These are phyloP conservation scores for Agapetus fuscipes DNA, from an alignment of 2,888 invertebrate genomes.

Conservation along the genomic window DNA sequence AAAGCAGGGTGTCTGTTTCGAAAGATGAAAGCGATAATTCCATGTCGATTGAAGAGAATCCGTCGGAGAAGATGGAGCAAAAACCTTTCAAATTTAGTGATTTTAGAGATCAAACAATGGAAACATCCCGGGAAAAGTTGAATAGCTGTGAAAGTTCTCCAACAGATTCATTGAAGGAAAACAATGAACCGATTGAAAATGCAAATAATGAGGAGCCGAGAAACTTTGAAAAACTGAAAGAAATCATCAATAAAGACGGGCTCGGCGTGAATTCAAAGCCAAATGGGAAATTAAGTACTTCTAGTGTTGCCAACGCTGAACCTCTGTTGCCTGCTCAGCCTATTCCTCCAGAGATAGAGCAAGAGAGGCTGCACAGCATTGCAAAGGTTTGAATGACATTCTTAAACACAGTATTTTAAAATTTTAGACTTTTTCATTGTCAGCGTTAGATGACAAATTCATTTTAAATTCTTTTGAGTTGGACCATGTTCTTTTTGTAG, in stretches of 20 bases:
- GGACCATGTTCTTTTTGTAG: too few species aligned
- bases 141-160: slow-evolving; percentile 25
- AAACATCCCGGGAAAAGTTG: slow-evolving; percentile 23
- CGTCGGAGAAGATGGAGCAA: slow-evolving; percentile 27
- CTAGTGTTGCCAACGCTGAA: slow-evolving; percentile 27
- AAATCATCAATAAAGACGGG: slow-evolving; percentile 18
- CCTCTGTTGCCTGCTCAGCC: slow-evolving; percentile 55
- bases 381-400: slow-evolving; percentile 69
- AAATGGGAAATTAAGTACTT: too few species aligned
- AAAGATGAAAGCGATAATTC: slow-evolving; percentile 26
- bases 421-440: too few species aligned
- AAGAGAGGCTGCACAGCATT: slow-evolving; percentile 71
- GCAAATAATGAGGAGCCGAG: too few species aligned
- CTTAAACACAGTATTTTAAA: too few species aligned
- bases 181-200: background rate
- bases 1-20: slow-evolving; percentile 24
- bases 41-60: slow-evolving; percentile 36
- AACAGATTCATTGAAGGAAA: background rate
- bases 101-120: slow-evolving; percentile 39
- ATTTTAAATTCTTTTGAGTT: too few species aligned
- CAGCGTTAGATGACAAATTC: too few species aligned
- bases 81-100: slow-evolving; percentile 48
- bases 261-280: too few species aligned
- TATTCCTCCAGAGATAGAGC: slow-evolving; percentile 73
- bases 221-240: too few species aligned